Base-by-base conservation (phyloP, 2,113 vertebrate species). In the Lonchura striata region DNA sequence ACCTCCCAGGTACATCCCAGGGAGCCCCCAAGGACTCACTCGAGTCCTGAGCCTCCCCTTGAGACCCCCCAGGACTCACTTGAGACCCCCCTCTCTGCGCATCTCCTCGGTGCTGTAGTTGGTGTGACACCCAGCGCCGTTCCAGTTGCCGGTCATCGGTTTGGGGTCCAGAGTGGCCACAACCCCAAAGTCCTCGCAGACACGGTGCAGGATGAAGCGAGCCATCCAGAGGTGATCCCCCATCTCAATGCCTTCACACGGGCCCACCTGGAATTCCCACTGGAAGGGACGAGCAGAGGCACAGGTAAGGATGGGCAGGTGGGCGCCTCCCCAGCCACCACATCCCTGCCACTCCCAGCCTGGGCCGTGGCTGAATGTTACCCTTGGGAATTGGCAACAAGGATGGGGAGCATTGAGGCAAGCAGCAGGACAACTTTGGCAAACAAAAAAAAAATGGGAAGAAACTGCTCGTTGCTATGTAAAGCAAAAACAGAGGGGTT, bases 191-290 rank as follows among this genome's bases (percentile, higher is more conserved):
- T 98, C 98, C 96, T 99, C 98, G 1, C 98, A 98, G 66, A 99
- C 98, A 0, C 98, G 98, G 78, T 99, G 98, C 63, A 99, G 96
- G 88, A 99, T 97, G 96, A 98, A 99, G 4, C 98, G 98, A 19
- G 98, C 95, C 88, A 99, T 98, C 98, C 98, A 99, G 50, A 99
- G 97, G 23, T 99, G 98, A 94, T 99, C 99, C 1, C 98, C 98
- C 97, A 98, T 98, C 47, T 98, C 98, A 1, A 98, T 97, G 31
- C 98, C 98, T 74, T 98, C 97, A 3, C 98, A 98, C 0, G 98
- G 98, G 7, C 98, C 98, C 68, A 98, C 97, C 92, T 98, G 98
- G 92, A 98, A 98, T 82, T 98, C 98, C 98, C 98, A 98, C 98
- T 98, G 95, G 59, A 61, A 93, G 10, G 28, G 39, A 23, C 1